Percentiles rank a stretch among this genome's conserved stretches.
phyloP scores from a whole-genome alignment of 64 coral and sea anemone species.

The Catalaphyllia jardinei region DNA sequence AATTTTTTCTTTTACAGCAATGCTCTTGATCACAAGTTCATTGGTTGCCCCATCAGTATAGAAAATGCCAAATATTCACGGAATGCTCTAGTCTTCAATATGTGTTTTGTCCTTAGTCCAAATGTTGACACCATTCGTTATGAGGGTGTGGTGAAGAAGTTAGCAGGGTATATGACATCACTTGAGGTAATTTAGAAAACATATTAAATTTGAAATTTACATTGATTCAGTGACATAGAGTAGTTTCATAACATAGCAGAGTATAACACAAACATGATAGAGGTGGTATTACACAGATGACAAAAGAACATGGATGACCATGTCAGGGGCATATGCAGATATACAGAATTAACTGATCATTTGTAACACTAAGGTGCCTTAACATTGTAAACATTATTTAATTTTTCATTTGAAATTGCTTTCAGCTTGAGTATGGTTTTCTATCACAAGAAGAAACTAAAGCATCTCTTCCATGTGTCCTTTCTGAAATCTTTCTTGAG shows the following conservation, averaged over 20 bases:
- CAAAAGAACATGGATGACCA: no score
- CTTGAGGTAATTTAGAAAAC: slow-evolving; percentile 71
- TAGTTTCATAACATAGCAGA: no score
- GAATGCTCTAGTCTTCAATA: slow-evolving; percentile 98
- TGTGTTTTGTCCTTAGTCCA: slow-evolving; percentile 86
- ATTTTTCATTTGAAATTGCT: background rate
- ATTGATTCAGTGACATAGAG: no score
- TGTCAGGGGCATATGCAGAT: no score
- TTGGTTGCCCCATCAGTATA: slow-evolving; percentile 97
- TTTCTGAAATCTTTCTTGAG: slow-evolving; percentile 56
- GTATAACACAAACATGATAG: background rate
- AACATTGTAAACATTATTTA: background rate
- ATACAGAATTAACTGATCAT: no score
- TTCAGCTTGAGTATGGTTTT: slow-evolving; percentile 89
- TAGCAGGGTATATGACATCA: slow-evolving; percentile 88
- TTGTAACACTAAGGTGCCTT: no score
- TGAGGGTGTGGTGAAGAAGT: slow-evolving; percentile 94
- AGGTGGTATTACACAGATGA: no score
- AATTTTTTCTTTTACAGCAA: slow-evolving; percentile 60
- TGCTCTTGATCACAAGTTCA: slow-evolving; percentile 87
- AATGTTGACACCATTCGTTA: slow-evolving; percentile 79
- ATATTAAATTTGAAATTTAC: no score
- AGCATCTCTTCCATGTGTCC: slow-evolving; percentile 64
- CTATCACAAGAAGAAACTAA: slow-evolving; percentile 94
- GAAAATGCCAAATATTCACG: slow-evolving; percentile 98